Evolutionary conservation across 2,888 invertebrate genomes (phyloP).

Genomic region (Serripes groenlandicus): DNA sequence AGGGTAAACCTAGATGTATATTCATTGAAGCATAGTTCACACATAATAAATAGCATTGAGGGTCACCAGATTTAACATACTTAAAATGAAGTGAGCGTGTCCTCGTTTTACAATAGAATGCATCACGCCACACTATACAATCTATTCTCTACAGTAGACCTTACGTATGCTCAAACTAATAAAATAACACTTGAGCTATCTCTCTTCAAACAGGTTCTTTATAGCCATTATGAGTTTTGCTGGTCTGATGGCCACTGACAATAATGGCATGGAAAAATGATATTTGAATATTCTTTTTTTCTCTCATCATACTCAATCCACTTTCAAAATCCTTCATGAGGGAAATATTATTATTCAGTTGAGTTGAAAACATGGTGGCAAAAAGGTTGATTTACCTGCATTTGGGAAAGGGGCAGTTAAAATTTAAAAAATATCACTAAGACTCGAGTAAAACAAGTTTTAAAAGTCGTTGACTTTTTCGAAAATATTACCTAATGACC

Average conservation of each 20-base stretch:
- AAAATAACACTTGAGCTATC: not conserved
- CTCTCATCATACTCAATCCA: too few relatives aligned
- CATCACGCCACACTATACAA: not conserved
- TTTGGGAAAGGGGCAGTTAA: too few relatives aligned
- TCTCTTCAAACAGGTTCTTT: slow-evolving; percentile 4
- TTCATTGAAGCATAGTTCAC: not conserved
- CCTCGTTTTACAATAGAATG: slow-evolving; percentile 21
- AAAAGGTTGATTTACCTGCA: too few relatives aligned
- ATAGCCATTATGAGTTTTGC: not conserved
- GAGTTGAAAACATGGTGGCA: too few relatives aligned
- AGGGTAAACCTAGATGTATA: not conserved
- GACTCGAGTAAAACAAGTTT: too few relatives aligned
- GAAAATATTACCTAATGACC: too few relatives aligned
- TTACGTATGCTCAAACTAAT: not conserved
- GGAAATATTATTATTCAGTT: too few relatives aligned
- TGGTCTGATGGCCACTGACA: not conserved
- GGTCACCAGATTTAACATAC: slow-evolving; percentile 1
- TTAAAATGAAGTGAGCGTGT: slow-evolving; percentile 16
- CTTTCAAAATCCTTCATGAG: too few relatives aligned
- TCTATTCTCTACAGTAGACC: not conserved
- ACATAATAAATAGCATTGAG: slow-evolving; percentile 2
- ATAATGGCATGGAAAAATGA: not conserved
- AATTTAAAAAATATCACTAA: too few relatives aligned
- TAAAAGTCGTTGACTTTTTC: too few relatives aligned
- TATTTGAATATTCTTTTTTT: too few relatives aligned